A percentile compares a stretch with the other conserved stretches of the same genome.
phyloP scores from a whole-genome alignment of 30 jellyfish, hydroid and myxozoan species.

The Rhopilema esculentum region DNA sequence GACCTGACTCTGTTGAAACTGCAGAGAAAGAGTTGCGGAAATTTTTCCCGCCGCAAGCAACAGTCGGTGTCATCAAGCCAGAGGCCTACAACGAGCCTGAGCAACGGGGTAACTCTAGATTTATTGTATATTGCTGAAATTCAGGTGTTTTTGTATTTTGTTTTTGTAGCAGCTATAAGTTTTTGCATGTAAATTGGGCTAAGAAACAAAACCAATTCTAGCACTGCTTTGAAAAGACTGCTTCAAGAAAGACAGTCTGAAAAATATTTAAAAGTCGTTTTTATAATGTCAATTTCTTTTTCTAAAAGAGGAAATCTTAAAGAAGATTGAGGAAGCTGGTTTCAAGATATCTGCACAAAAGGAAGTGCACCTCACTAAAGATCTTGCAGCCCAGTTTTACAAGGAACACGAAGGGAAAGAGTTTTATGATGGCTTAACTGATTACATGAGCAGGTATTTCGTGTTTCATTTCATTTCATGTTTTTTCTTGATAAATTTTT shows the following conservation, averaged over 20 bases:
- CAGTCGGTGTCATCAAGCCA: constrained; percentile 96
- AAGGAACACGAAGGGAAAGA: constrained; percentile 93
- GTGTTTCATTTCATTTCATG: background rate
- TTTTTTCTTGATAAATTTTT: background rate
- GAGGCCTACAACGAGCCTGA: constrained; percentile 77
- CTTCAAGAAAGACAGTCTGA: no score
- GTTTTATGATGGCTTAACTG: constrained; percentile 81
- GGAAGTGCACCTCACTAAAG: constrained; percentile 82
- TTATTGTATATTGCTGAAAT: background rate
- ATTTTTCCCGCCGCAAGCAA: constrained; percentile 86
- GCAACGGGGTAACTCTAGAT: constrained; percentile 63
- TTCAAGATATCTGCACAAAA: constrained; percentile 92
- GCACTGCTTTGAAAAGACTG: no score
- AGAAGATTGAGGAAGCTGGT: constrained; percentile 82
- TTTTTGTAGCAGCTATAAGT: no score
- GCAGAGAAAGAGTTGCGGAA: constrained; percentile 77
- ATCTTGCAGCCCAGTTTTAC: constrained; percentile 84
- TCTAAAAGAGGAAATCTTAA: constrained; percentile 71
- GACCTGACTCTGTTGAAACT: constrained; percentile 81
- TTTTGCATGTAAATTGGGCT: no score
- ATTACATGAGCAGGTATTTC: constrained; percentile 90
- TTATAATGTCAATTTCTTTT: no score
- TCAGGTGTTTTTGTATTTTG: no score
- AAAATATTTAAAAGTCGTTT: no score
- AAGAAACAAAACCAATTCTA: no score